Evolutionary conservation across 2,888 invertebrate species (phyloP), one percentile per base, ranked within the genome.

Genomic region (Trachelus iudaicus): DNA sequence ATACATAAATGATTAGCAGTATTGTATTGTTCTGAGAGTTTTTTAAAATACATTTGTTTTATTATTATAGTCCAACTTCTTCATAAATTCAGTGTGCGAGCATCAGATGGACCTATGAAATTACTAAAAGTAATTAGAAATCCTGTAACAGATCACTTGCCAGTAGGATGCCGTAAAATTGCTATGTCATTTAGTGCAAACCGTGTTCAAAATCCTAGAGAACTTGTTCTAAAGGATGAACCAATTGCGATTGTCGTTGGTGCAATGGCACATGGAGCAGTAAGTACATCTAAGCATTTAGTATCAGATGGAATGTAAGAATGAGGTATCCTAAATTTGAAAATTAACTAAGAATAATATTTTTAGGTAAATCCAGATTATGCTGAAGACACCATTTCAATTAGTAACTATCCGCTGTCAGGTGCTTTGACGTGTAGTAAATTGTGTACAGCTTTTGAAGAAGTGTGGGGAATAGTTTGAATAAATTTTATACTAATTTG

Each of bases 341-440:
- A 56, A 56, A 23, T 40, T 40, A 15, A 40, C 23, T 56, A 2
- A 23, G 23, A 9, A 23, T 23, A 31, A 23, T 81, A 75, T 33
- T 87, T 92, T 73, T 89, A 95, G 94, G 93, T 95, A 11, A 91
- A 93, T 78, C 91, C 93, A 1, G 98, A 99, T 91, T 99, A 99
- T 92, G 94, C 96, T 1, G 99, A 99, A 93, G 97, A 96, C 82
- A 95, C 95, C 0, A 93, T 97, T 88, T 98, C 99, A 4, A 96
- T 99, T 78, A 98, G 98, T 91, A 97, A 97, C 90, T 99, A 98
- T 92, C 99, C 99, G 4, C 92, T 99, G 69, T 99, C 99, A 69
- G 99, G 97, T 34, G 99, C 99, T 13, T 93, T 99, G 79, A 96
- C 99, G 0, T 99, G 99, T 92, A 96, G 97, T 34, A 99, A 99